Conservation (phyloP, 2,797 vertebrate species). For the Diglossa cyanea region DNA sequence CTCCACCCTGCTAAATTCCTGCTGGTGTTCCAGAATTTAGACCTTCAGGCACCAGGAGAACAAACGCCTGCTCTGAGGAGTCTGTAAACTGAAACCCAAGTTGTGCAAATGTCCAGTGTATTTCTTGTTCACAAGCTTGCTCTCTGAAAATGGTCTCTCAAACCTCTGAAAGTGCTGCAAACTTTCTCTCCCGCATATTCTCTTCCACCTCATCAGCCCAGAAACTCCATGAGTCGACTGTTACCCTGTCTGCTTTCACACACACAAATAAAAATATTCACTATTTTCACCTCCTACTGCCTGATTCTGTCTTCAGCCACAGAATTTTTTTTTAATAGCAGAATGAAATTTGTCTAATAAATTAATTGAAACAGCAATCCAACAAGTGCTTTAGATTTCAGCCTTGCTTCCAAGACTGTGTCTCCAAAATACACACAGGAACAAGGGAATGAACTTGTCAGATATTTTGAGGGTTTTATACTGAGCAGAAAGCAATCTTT, state of each 20-base stretch:
- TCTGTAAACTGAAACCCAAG: not conserved
- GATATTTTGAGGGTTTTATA: not conserved
- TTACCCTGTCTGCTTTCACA: not conserved
- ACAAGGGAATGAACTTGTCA: not conserved
- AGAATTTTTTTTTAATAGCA: not conserved
- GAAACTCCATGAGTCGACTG: rapidly evolving
- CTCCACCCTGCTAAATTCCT: not conserved
- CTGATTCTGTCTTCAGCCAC: not conserved
- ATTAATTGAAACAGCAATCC: not conserved
- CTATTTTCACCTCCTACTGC: not conserved
- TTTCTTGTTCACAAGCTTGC: not conserved
- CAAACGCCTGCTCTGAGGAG: not conserved
- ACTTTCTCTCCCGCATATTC: not conserved
- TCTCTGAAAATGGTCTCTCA: not conserved
- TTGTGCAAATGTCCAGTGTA: not conserved
- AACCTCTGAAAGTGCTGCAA: not conserved
- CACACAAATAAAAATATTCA: not conserved
- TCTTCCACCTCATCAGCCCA: not conserved
- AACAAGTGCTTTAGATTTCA: not conserved
- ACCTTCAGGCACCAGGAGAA: not conserved
- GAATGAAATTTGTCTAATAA: not conserved
- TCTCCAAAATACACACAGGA: not conserved
- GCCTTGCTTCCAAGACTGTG: not conserved
- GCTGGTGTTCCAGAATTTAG: not conserved
- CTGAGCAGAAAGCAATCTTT: not conserved